Conservation (phyloP, 1,140 invertebrate species). For the Mizuhopecten yessoensis region DNA sequence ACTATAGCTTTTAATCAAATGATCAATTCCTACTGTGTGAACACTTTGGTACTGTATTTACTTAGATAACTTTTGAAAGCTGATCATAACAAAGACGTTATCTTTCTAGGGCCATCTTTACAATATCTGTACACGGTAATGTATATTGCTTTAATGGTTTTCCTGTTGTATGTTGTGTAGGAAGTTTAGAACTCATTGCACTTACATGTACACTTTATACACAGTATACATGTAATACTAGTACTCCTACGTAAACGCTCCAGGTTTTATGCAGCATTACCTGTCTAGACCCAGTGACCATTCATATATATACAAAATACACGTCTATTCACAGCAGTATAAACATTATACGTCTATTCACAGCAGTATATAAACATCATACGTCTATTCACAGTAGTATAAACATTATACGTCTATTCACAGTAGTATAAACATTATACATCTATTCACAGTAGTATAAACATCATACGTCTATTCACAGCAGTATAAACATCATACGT, state of each 20-base stretch:
- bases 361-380: too few species aligned
- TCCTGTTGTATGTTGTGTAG: slow-evolving; percentile 24
- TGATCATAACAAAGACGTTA: background rate
- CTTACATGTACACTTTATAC: background rate
- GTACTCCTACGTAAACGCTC: background rate
- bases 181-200: background rate
- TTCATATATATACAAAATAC: too few species aligned
- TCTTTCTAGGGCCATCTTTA: background rate
- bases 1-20: background rate
- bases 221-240: background rate
- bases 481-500: too few species aligned
- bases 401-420: too few species aligned
- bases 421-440: too few species aligned
- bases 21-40: background rate
- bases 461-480: too few species aligned
- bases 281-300: too few species aligned
- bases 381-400: too few species aligned
- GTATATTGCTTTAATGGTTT: slow-evolving; percentile 7
- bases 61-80: background rate
- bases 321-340: too few species aligned
- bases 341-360: too few species aligned
- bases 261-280: background rate
- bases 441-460: too few species aligned
- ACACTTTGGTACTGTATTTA: background rate
- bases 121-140: background rate